These are phyloP conservation scores for Calvadosia cruxmelitensis DNA, from an alignment of 30 jellyfish, hydroid and myxozoan species.

Conservation along the genomic window DNA sequence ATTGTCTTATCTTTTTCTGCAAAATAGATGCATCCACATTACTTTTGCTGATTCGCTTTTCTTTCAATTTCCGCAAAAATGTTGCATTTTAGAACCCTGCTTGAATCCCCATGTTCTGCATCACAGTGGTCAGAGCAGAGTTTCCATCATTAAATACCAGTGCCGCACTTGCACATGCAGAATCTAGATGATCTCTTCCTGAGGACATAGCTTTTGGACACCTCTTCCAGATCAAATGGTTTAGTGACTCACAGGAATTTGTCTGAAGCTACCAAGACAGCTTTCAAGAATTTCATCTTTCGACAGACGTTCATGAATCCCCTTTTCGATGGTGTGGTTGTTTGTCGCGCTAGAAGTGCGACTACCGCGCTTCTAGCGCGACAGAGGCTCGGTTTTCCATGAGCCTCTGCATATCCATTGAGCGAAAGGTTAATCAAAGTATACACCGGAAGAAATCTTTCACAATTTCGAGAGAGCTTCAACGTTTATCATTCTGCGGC, in stretches of 20 bases:
- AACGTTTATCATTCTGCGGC: too few species aligned
- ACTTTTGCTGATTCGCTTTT: slow-evolving; percentile 5
- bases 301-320: background rate
- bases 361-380: too few species aligned
- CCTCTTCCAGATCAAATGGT: slow-evolving; percentile 19
- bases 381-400: too few species aligned
- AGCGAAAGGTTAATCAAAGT: too few species aligned
- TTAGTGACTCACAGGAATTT: slow-evolving; percentile 13
- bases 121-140: background rate
- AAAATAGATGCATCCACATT: background rate
- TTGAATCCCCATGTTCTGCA: background rate
- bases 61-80: background rate
- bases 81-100: background rate
- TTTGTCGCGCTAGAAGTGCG: too few species aligned
- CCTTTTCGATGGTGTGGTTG: too few species aligned
- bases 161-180: slow-evolving; percentile 9
- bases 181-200: slow-evolving; percentile 5
- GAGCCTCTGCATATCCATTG: too few species aligned
- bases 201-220: slow-evolving; percentile 7
- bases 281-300: background rate
- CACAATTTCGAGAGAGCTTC: too few species aligned
- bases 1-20: background rate
- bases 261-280: slow-evolving; percentile 18
- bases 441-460: too few species aligned
- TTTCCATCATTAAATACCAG: slow-evolving; percentile 6